These are phyloP conservation scores for Nibea albiflora DNA, from an alignment of 2,113 vertebrate genomes.

Conservation along the genomic window DNA sequence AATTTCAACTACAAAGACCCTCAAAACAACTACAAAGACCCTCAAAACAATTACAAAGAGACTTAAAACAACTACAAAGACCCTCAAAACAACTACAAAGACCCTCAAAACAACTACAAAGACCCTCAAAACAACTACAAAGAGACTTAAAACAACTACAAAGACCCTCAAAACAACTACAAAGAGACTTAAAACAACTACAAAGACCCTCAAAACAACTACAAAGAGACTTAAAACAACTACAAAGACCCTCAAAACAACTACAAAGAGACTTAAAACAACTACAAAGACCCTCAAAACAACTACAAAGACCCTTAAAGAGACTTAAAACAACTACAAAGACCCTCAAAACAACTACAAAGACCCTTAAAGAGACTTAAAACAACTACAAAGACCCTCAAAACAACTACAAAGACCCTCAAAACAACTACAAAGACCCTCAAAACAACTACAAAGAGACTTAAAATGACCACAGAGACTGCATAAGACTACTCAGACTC, in stretches of 20 bases:
- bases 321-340: neutral
- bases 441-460: neutral
- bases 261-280: no score
- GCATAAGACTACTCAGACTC: no score
- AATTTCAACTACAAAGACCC: neutral
- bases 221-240: neutral
- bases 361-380: no score
- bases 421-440: neutral
- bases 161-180: neutral
- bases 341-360: no score
- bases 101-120: neutral
- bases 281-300: no score
- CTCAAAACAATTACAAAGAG: neutral
- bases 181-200: no score
- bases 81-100: conserved; percentile 5
- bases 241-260: neutral
- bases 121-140: no score
- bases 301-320: neutral
- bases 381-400: neutral
- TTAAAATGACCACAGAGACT: no score
- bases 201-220: no score
- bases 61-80: neutral
- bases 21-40: neutral
- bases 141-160: neutral
- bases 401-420: no score